Conservation (phyloP, 2,888 invertebrate genomes). For the Lochmaea capreae region DNA sequence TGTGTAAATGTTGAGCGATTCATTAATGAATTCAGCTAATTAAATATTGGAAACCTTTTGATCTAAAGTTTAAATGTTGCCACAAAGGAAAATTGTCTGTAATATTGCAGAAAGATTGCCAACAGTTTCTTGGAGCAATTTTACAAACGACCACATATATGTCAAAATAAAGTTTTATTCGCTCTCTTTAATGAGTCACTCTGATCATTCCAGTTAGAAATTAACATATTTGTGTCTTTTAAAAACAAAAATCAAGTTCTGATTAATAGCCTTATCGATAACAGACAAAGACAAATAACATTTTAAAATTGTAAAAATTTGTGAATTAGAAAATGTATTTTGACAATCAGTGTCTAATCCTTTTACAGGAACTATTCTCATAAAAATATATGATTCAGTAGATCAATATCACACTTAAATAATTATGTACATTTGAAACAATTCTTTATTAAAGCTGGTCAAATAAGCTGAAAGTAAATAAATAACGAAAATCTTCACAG, state of each 20-base stretch:
- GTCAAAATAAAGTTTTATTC: background rate
- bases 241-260: background rate
- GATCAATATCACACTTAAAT: constrained; percentile 23
- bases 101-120: too few relatives aligned
- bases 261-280: background rate
- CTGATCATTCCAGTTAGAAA: background rate
- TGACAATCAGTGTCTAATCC: constrained; percentile 16
- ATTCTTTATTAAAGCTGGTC: constrained; percentile 31
- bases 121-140: too few relatives aligned
- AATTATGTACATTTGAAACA: constrained; percentile 43
- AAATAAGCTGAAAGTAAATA: constrained; percentile 44
- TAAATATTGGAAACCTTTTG: background rate
- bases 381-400: constrained; percentile 32
- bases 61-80: too few relatives aligned
- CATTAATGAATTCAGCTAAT: background rate
- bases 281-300: background rate
- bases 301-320: background rate
- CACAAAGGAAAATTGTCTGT: too few relatives aligned
- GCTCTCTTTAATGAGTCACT: background rate
- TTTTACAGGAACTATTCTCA: constrained; percentile 27
- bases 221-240: background rate
- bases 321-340: constrained; percentile 6
- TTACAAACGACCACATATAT: too few relatives aligned
- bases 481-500: constrained; percentile 26
- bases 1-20: background rate